Evolutionary conservation across 2,113 vertebrate species (phyloP).

Genomic region (Strix aluco): DNA sequence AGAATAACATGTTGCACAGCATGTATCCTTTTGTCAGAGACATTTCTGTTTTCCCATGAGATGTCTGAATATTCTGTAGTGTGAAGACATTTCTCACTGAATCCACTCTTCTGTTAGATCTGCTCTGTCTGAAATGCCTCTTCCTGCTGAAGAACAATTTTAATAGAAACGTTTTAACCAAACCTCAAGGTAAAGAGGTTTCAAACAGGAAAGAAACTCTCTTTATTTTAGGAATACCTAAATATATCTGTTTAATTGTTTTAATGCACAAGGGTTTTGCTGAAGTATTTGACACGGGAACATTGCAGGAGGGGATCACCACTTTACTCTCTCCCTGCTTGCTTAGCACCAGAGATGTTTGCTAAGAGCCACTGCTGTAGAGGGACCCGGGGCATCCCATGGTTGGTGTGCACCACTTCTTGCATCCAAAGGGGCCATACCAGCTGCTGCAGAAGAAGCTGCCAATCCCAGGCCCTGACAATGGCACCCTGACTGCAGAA

Average conservation of each 20-base stretch:
- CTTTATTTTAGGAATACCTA: not conserved
- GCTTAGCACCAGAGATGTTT: not conserved
- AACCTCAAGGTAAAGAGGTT: not conserved
- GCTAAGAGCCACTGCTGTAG: not conserved
- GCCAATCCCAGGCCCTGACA: not conserved
- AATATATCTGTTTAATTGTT: not conserved
- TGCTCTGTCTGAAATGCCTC: not conserved
- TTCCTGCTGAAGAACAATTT: not conserved
- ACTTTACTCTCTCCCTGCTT: not conserved
- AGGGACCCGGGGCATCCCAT: not conserved
- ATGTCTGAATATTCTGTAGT: not conserved
- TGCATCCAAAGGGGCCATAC: not conserved
- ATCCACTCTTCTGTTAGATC: not conserved
- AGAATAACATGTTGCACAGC: not conserved
- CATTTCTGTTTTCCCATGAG: not conserved
- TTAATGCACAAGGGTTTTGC: not conserved
- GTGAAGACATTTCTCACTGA: not conserved
- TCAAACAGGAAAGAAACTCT: not conserved
- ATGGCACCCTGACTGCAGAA: not conserved
- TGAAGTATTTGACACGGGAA: not conserved
- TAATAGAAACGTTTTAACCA: not conserved
- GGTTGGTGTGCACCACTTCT: not conserved
- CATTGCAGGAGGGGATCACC: rapidly evolving
- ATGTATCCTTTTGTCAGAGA: not conserved
- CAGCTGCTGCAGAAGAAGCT: not conserved